Percentiles rank a stretch among this genome's conserved stretches.
Conservation (phyloP, 2,888 invertebrate species). For the Drosophila atripex region DNA sequence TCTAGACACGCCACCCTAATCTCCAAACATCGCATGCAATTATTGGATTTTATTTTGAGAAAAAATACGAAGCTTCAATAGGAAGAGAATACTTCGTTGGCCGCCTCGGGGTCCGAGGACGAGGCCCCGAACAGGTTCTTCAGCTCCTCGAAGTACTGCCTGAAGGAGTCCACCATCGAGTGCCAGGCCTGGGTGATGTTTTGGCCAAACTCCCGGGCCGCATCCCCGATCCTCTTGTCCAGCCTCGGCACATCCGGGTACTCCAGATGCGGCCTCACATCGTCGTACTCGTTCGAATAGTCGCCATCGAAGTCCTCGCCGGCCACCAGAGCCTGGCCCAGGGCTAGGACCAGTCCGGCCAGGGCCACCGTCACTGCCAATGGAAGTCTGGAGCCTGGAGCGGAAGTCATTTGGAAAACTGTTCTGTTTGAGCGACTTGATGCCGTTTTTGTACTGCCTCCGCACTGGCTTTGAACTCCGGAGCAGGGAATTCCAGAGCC, state of each 20-base stretch:
- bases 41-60: not conserved
- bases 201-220: slow-evolving; percentile 58
- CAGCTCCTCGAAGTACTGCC: slow-evolving; percentile 55
- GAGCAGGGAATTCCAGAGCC: not conserved
- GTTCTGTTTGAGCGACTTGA: slow-evolving; percentile 9
- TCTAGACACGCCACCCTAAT: slow-evolving; percentile 8
- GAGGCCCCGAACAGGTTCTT: slow-evolving; percentile 38
- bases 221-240: slow-evolving; percentile 49
- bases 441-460: slow-evolving; percentile 54
- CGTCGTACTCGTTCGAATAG: slow-evolving; percentile 71
- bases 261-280: slow-evolving; percentile 60
- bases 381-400: not conserved
- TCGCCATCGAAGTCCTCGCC: slow-evolving; percentile 43
- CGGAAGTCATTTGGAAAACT: slow-evolving; percentile 46
- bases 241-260: slow-evolving; percentile 47
- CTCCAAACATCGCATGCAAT: not conserved
- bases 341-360: not conserved
- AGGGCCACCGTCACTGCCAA: slow-evolving; percentile 5
- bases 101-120: slow-evolving; percentile 17
- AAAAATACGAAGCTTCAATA: not conserved
- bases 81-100: slow-evolving; percentile 15
- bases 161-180: slow-evolving; percentile 63
- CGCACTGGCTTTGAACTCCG: not conserved
- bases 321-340: not conserved
- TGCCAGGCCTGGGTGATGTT: slow-evolving; percentile 67